Base-by-base conservation (phyloP, 2,888 invertebrate genomes). In the Idaea dimidiata region DNA sequence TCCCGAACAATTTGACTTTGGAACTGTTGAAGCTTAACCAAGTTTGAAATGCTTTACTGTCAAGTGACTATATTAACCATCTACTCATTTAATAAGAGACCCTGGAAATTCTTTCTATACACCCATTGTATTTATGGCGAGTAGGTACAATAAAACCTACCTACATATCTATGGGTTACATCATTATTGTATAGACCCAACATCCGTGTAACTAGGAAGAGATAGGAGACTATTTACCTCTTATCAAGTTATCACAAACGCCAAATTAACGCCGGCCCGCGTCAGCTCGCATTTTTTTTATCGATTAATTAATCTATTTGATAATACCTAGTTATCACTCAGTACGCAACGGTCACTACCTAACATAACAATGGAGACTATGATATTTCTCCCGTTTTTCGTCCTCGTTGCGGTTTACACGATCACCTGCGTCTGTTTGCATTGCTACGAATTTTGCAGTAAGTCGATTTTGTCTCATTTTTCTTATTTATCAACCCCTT, bases 381-480 rank as follows among this genome's bases (percentile, higher is more conserved):
- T 74, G 57, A 53, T 81, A 3, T 78, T 82, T 32, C 54, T 83
- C 0, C 81, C 84, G 0, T 78, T 83, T 54, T 55, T 82, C 5
- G 65, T 75, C 57, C 57, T 83, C 1, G 67, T 80, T 8, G 55
- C 79, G 0, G 59, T 87, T 0, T 89, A 89, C 60, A 70, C 72
- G 0, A 0, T 83, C 0, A 82, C 84, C 0, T 90, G 88, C 62
- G 57, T 84, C 2, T 86, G 83, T 62, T 61, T 89, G 10, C 80
- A 84, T 66, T 87, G 83, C 75, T 86, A 78, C 65, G 77, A 80
- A 58, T 6, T 80, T 0, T 82, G 78, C 10, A 78, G 90, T 89
- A 62, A 87, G 90, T 70, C 8, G 10, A 32, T 18, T 60, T 32
- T 16, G 10, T 5, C 43, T 43, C 14, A 43, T 43, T 43, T 43